Base-by-base conservation (phyloP, 2,888 invertebrate species). In the Pristionchus japonicus region DNA sequence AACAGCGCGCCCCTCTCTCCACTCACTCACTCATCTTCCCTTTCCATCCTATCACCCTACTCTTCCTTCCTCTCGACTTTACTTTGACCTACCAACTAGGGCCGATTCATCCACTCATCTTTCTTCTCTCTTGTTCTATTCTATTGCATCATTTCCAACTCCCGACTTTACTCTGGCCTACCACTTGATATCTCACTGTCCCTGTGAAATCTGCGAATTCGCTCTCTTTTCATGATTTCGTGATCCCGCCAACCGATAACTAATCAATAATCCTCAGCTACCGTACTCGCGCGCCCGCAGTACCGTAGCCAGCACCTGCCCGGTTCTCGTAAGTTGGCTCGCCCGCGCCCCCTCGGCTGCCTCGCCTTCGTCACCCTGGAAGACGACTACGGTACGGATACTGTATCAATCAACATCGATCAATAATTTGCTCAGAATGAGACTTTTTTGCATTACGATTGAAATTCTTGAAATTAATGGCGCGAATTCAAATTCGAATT, bases 341-440 rank as follows among this genome's bases (percentile, higher is more conserved):
- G 86, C 70, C 67, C 86, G 23, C 67, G 70, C 70, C 47, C 70
- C 86, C 70, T 86, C 47, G 70, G 47, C 70, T 86, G 86, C 86
- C 86, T 86, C 49, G 86, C 86, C 34, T 86, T 86, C 37, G 86
- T 86, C 47, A 86, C 86, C 47, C 86, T 86, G 86, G 86, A 86
- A 57, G 86, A 86, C 86, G 86, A 86, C 49, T 86, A 86, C 86
- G 86, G 86, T 86, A 67, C n/a, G 20, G 67, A 20, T 82, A 47
- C 43, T 61, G 17, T 85, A 34, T 1, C 34, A 11, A 43, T 43
- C 43, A 43, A 43, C 11, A 43, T 9, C n/a, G 3, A 85, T 34
- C 85, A 27, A 37, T 40, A 20, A 40, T 20, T 47, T 64, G 0
- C 2, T 6, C 52, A 27, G 52, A 80, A 9, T 20, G 1, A 27